phyloP scores from a whole-genome alignment of 2,797 vertebrate species.

The Chrysocyon brachyurus region DNA sequence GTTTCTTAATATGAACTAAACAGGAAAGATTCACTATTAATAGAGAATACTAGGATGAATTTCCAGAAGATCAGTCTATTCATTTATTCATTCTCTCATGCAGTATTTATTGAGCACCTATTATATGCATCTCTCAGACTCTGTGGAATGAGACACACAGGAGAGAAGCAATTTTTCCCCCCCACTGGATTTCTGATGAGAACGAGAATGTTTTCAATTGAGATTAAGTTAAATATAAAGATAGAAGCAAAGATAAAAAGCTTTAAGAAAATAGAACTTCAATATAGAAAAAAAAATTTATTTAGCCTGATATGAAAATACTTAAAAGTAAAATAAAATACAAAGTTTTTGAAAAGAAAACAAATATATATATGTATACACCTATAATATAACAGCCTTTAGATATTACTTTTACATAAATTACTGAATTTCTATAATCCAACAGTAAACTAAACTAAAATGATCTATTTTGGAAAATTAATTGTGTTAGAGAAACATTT shows the following conservation, averaged over 20 bases:
- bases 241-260: neutral
- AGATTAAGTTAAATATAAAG: neutral
- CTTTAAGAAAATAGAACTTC: neutral
- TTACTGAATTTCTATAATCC: neutral
- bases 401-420: neutral
- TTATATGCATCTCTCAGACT: neutral
- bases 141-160: neutral
- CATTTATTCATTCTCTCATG: neutral
- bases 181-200: neutral
- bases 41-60: neutral
- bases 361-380: neutral
- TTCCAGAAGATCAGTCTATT: neutral
- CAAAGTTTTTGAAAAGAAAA: neutral
- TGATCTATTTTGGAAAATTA: neutral
- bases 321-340: neutral
- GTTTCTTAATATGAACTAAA: neutral
- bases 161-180: neutral
- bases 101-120: neutral
- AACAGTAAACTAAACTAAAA: neutral
- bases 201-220: neutral
- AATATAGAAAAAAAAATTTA: neutral
- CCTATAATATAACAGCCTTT: neutral
- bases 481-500: neutral
- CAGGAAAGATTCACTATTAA: neutral
- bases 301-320: neutral